A percentile compares a stretch with the other conserved stretches of the same genome.
Conservation (phyloP, 2,113 vertebrate genomes). For the Syngnathus typhle region DNA sequence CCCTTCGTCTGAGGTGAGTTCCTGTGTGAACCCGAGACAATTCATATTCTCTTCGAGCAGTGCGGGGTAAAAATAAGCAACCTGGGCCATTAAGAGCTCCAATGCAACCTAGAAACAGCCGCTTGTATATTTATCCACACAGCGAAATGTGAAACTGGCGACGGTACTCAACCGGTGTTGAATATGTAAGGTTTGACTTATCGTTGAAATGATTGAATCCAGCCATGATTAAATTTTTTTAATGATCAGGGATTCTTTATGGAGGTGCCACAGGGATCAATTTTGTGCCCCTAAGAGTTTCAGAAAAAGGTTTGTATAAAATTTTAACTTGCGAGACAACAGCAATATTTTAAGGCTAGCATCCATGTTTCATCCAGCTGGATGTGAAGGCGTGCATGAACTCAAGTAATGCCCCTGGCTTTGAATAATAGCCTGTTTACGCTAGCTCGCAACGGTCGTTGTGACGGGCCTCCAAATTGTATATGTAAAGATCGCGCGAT, state of each 20-base stretch:
- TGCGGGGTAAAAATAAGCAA: constrained; percentile 60
- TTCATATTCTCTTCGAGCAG: constrained; percentile 35
- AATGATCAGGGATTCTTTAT: too few relatives aligned
- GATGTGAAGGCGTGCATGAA: constrained; percentile 45
- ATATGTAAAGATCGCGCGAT: constrained; percentile 35
- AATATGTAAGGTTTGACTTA: background rate
- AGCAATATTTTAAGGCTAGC: constrained; percentile 54
- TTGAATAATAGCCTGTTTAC: constrained; percentile 67
- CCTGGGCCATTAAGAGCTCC: constrained; percentile 53
- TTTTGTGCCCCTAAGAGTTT: too few relatives aligned
- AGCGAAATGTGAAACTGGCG: constrained; percentile 40
- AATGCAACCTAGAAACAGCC: constrained; percentile 34
- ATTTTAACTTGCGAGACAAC: constrained; percentile 1
- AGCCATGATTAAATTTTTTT: background rate
- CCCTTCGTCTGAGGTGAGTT: constrained; percentile 18
- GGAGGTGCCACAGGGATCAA: too few relatives aligned
- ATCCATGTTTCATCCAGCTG: constrained; percentile 52
- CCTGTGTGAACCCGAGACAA: constrained; percentile 29
- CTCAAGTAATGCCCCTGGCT: constrained; percentile 46
- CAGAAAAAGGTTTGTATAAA: too few relatives aligned
- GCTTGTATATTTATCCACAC: constrained; percentile 60
- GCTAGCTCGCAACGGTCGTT: constrained; percentile 33
- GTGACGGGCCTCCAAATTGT: constrained; percentile 62
- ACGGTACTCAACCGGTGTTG: constrained; percentile 2
- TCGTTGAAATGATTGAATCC: background rate